Percentiles rank a stretch among this genome's conserved stretches.
Evolutionary conservation across 2,888 invertebrate genomes (phyloP).

Genomic region (Polyommatus icarus): DNA sequence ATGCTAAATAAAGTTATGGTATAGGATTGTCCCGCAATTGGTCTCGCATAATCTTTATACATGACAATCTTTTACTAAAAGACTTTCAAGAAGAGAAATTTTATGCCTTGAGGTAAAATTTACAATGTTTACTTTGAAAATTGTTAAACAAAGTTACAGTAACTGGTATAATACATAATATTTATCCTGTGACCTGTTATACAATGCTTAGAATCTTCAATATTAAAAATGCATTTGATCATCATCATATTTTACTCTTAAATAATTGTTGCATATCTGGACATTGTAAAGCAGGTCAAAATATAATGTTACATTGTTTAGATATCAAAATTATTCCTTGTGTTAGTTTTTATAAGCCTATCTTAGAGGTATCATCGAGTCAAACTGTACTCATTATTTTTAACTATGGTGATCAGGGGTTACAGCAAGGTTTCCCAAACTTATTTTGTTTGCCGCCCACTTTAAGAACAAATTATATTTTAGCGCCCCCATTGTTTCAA

Average conservation of each 20-base stretch:
- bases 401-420: too few species aligned
- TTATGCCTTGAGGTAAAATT: too few species aligned
- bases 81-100: too few species aligned
- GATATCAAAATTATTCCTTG: constrained; percentile 30
- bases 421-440: too few species aligned
- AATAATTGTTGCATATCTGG: background rate
- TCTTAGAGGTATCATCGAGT: background rate
- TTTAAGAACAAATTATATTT: too few species aligned
- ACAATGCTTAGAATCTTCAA: constrained; percentile 3
- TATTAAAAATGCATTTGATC: background rate
- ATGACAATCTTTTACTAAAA: too few species aligned
- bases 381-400: background rate
- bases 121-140: too few species aligned
- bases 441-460: too few species aligned
- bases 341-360: constrained; percentile 23
- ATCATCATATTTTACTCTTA: background rate
- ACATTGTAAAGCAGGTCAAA: background rate
- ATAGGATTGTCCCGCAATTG: too few species aligned
- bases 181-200: background rate
- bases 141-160: background rate
- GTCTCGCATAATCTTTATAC: too few species aligned
- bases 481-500: too few species aligned
- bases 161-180: background rate
- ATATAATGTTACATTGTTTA: constrained; percentile 18
- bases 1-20: too few species aligned